Base-by-base conservation (phyloP, 2,888 invertebrate genomes). In the Agrilus mali region DNA sequence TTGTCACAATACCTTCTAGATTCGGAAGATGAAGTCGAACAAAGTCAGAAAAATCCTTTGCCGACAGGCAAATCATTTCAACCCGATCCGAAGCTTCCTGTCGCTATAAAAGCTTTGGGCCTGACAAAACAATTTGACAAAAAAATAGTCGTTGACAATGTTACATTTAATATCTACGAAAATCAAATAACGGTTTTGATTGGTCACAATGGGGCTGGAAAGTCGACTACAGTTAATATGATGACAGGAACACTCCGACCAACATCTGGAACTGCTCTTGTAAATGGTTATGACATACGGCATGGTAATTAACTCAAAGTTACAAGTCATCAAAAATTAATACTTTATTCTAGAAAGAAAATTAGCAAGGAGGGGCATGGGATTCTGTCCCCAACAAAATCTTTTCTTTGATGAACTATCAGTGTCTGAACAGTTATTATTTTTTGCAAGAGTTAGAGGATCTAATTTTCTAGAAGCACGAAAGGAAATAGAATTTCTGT, bases 161-260 rank as follows among this genome's bases (percentile, higher is more conserved):
- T 90, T 40, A 76, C 75, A n/a, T 57, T 90, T 47, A 86, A 86
- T 54, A 83, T 94, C 75, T 93, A 85, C 59, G 81, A 86, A 58
- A 82, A 85, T 47, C 90, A 94, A 68, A 90, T 93, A 47, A 92
- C 92, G 0, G 88, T 86, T 2, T 60, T 86, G 12, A 66, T 88
- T 33, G 86, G 86, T 0, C 68, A 67, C 44, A 90, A 89, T 58
- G 93, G 94, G 3, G 93, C 93, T 40, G 93, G 93, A 8, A 93
- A 94, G 70, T 90, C 90, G 0, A 93, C 94, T 0, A 89, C 90
- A 1, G 90, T 94, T 74, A 87, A 88, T 0, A 92, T 94, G 82
- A 66, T 94, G 36, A 92, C 90, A 33, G 93, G 82, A 36, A 79
- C 84, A 67, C 69, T 80, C 44, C 73, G 77, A 17, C 77, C 79